A percentile compares a stretch with the other conserved stretches of the same genome.
phyloP scores from a whole-genome alignment of 35 echinoderm and acorn worm genomes.

The Ptychodera flava region DNA sequence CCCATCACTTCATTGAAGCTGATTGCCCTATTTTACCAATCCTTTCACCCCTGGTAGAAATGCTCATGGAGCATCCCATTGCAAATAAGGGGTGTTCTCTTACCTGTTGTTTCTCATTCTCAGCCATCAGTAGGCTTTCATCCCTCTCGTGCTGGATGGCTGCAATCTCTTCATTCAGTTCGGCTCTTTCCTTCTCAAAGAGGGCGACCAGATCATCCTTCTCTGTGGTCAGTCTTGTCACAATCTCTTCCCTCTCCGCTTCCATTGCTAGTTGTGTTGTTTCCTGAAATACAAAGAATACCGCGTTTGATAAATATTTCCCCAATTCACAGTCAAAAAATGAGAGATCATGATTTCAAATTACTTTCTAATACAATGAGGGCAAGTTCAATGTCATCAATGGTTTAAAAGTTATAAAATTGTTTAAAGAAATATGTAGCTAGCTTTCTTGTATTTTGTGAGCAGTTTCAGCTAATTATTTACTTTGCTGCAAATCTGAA shows the following conservation, averaged over 20 bases:
- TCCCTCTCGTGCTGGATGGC: conserved; percentile 72
- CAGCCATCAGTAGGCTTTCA: conserved; percentile 91
- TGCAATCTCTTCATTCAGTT: conserved; percentile 62
- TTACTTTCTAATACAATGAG: too few relatives aligned
- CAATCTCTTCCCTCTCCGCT: conserved; percentile 57
- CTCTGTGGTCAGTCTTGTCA: conserved; percentile 48
- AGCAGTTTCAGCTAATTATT: too few relatives aligned
- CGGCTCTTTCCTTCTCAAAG: conserved; percentile 59
- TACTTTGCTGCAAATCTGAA: too few relatives aligned
- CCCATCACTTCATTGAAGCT: too few relatives aligned
- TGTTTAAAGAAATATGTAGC: conserved; percentile 3
- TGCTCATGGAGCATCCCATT: too few relatives aligned
- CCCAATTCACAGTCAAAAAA: too few relatives aligned
- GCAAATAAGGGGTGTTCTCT: not conserved
- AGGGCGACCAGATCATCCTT: conserved; percentile 50
- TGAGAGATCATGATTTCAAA: too few relatives aligned
- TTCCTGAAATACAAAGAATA: conserved; percentile 31
- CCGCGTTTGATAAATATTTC: too few relatives aligned
- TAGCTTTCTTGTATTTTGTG: too few relatives aligned
- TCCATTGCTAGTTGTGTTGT: conserved; percentile 55
- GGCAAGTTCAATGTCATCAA: too few relatives aligned
- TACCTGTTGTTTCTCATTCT: conserved; percentile 98
- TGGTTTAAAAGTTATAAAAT: not conserved
- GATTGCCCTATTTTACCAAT: too few relatives aligned
- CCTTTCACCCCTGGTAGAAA: too few relatives aligned